A percentile compares a stretch with the other conserved stretches of the same genome.
These are phyloP conservation scores for Etheostoma cragini DNA, from an alignment of 2,113 vertebrate species.

Conservation along the genomic window DNA sequence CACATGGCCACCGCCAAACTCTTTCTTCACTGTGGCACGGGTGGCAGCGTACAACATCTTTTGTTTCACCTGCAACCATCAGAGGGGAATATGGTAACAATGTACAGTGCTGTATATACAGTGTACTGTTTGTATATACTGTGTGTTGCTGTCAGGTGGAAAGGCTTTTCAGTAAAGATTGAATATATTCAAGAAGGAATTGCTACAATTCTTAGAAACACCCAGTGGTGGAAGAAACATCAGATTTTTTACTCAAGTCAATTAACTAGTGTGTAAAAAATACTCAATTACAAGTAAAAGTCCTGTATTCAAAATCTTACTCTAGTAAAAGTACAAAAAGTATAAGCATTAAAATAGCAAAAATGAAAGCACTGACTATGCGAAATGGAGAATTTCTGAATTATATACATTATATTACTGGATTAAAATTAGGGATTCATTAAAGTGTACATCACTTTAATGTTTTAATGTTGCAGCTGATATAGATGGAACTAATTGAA, in stretches of 20 bases:
- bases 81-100: background rate
- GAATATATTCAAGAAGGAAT: background rate
- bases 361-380: background rate
- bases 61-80: constrained; percentile 89
- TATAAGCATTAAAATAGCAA: too few relatives aligned
- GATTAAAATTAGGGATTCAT: background rate
- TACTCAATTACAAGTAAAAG: too few relatives aligned
- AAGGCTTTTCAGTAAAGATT: background rate
- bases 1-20: constrained; percentile 96
- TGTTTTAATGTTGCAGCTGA: background rate
- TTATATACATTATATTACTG: background rate
- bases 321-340: too few relatives aligned
- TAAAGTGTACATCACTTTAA: background rate
- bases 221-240: background rate
- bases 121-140: background rate
- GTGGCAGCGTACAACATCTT: constrained; percentile 99
- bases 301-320: too few relatives aligned
- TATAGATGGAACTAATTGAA: background rate
- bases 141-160: background rate
- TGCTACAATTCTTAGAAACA: background rate
- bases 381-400: background rate
- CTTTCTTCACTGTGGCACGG: constrained; percentile 96
- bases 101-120: background rate
- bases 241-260: too few relatives aligned
- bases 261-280: too few relatives aligned